Conservation (phyloP, 2,888 invertebrate genomes). For the Melanophora roralis region DNA sequence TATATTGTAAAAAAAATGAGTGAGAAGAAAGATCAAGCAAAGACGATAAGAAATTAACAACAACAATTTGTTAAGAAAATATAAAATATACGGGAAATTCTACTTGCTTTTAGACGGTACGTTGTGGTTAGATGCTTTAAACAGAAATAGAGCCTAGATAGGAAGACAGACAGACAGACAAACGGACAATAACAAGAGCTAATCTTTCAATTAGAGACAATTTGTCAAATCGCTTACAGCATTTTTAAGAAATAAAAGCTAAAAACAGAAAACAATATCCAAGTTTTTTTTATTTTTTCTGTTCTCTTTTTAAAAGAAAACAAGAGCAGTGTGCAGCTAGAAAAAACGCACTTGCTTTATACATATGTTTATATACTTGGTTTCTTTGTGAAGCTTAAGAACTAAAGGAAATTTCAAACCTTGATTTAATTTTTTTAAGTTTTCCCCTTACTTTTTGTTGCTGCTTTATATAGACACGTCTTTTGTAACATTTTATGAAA, state of each 20-base stretch:
- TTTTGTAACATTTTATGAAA: conserved; percentile 56
- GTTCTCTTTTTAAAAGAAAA: neutral
- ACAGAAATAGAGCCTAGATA: neutral
- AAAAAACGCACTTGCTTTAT: conserved; percentile 58
- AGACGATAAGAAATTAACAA: conserved; percentile 53
- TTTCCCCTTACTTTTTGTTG: neutral
- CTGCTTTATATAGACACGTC: conserved; percentile 10
- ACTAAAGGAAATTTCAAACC: conserved; percentile 48
- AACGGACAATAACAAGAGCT: conserved; percentile 67
- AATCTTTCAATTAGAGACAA: conserved; percentile 77
- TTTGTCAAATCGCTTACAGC: conserved; percentile 76
- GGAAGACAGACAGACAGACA: conserved; percentile 10
- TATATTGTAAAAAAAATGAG: neutral
- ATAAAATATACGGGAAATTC: conserved; percentile 38
- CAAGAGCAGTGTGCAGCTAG: conserved; percentile 55
- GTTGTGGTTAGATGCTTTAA: conserved; percentile 4
- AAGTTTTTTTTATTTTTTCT: conserved; percentile 22
- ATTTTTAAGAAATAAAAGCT: conserved; percentile 45
- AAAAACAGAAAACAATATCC: conserved; percentile 21
- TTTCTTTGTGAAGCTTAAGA: neutral
- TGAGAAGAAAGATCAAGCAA: conserved; percentile 43
- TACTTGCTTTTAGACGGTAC: conserved; percentile 15
- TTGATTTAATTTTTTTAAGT: neutral
- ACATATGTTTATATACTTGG: too few relatives aligned
- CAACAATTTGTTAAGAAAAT: conserved; percentile 30